Evolutionary conservation across 2,797 vertebrate species (phyloP).

Genomic region (Thalassophryne amazonica): DNA sequence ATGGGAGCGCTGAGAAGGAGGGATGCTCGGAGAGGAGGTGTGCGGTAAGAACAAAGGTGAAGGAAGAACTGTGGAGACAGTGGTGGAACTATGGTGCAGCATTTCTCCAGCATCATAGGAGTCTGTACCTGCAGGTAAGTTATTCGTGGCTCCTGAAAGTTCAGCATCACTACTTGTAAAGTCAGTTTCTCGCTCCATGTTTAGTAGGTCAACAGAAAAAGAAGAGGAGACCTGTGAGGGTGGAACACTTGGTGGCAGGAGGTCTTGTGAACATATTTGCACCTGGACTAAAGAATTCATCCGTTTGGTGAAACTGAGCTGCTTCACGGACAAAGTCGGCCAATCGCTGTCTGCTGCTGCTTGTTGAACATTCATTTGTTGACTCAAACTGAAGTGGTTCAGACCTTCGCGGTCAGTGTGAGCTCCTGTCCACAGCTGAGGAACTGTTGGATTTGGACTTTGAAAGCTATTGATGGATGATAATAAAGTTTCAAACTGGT

Average conservation of each 20-base stretch:
- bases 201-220: background rate
- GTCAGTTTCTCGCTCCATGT: background rate
- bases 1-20: background rate
- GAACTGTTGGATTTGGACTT: background rate
- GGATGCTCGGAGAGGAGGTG: background rate
- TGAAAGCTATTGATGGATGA: slow-evolving; percentile 1
- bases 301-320: too few relatives aligned
- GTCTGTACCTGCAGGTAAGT: background rate
- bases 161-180: background rate
- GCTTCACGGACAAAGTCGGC: too few relatives aligned
- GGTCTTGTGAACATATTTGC: background rate
- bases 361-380: slow-evolving; percentile 8
- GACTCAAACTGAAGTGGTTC: slow-evolving; percentile 1
- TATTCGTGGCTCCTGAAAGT: background rate
- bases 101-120: background rate
- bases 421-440: slow-evolving; percentile 16
- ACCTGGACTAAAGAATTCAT: background rate
- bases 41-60: background rate
- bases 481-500: slow-evolving; percentile 4
- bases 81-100: background rate
- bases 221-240: background rate
- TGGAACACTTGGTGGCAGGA: slow-evolving; percentile 1
- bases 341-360: too few relatives aligned
- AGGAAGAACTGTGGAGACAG: background rate
- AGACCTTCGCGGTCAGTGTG: slow-evolving; percentile 1